These are phyloP conservation scores for Chloebia gouldiae DNA, from an alignment of 2,113 vertebrate species.

Conservation along the genomic window DNA sequence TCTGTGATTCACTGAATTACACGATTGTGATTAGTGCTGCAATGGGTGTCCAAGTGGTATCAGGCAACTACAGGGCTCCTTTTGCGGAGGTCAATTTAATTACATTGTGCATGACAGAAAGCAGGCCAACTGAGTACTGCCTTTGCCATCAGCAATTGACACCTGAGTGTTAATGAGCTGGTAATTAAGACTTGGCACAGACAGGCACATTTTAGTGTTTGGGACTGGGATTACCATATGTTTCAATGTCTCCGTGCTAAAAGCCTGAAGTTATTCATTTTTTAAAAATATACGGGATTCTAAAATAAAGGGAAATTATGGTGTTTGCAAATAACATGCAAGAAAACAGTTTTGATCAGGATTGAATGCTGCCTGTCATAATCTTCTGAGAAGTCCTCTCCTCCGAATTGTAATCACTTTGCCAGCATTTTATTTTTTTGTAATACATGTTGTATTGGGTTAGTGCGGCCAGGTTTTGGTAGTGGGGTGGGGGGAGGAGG, in stretches of 20 bases:
- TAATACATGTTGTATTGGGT: not conserved
- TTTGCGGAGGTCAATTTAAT: constrained; percentile 82
- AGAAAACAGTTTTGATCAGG: not conserved
- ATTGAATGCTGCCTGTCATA: not conserved
- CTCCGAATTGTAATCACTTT: not conserved
- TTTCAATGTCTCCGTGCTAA: constrained; percentile 73
- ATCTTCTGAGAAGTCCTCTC: constrained; percentile 1
- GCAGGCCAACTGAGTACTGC: constrained; percentile 78
- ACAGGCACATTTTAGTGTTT: constrained; percentile 75
- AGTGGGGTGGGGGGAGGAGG: too few relatives aligned
- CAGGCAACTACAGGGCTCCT: constrained; percentile 72
- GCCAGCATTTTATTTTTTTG: not conserved
- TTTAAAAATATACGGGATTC: not conserved
- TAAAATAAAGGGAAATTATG: not conserved
- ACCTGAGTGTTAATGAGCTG: constrained; percentile 88
- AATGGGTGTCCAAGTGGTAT: constrained; percentile 73
- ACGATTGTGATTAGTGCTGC: constrained; percentile 67
- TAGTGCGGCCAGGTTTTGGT: not conserved
- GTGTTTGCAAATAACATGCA: not conserved
- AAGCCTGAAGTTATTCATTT: constrained; percentile 51
- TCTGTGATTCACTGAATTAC: constrained; percentile 68
- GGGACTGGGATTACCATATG: constrained; percentile 80
- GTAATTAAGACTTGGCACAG: constrained; percentile 84
- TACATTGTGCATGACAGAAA: constrained; percentile 81
- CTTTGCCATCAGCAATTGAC: constrained; percentile 83